Percentiles rank a stretch among this genome's conserved stretches.
Evolutionary conservation across 2,113 vertebrate genomes (phyloP).

Genomic region (Sus scrofa): T2T-Sscrofa CM000818.6:113358501-113359000

Average conservation of each 20-base stretch:
- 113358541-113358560: not conserved
- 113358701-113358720: slow-evolving; percentile 79
- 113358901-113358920: not conserved
- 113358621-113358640: not conserved
- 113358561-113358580: slow-evolving; percentile 1
- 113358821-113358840: slow-evolving; percentile 99
- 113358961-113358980: slow-evolving; percentile 45
- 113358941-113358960: slow-evolving; percentile 35
- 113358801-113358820: slow-evolving; percentile 98
- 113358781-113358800: slow-evolving; percentile 93
- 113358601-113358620: not conserved
- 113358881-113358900: not conserved
- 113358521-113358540: not conserved
- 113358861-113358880: slow-evolving; percentile 67
- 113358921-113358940: slow-evolving; percentile 7
- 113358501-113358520: not conserved
- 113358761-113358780: slow-evolving; percentile 93
- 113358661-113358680: slow-evolving; percentile 94
- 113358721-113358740: slow-evolving; percentile 88
- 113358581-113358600: not conserved
- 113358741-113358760: slow-evolving; percentile 90
- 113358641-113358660: slow-evolving; percentile 92
- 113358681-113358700: slow-evolving; percentile 89
- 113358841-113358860: slow-evolving; percentile 99
- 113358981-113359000: slow-evolving; percentile 26